phyloP scores from a whole-genome alignment of 2,113 vertebrate genomes.

The Tenebrosternarchus preto region DNA sequence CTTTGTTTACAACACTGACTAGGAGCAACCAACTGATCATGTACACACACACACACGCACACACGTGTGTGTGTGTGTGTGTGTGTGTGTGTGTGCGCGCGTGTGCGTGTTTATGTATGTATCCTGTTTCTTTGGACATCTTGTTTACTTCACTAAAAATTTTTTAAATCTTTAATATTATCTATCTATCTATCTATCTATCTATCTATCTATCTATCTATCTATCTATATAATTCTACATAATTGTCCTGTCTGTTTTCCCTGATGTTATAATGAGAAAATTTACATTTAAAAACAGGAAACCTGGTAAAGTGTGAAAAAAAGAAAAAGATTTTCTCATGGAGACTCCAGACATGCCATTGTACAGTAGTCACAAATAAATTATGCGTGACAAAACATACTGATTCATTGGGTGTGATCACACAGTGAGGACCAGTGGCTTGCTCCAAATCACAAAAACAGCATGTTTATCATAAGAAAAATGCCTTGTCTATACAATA shows the following conservation, averaged over 20 bases:
- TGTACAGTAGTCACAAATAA: constrained; percentile 48
- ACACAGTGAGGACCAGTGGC: not conserved
- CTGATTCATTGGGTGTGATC: constrained; percentile 40
- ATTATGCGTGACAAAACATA: constrained; percentile 55
- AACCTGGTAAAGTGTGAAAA: not conserved
- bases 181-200: no score
- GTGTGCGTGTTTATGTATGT: no score
- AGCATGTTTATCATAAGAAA: not conserved
- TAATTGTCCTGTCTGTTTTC: not conserved
- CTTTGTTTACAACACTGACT: constrained; percentile 16
- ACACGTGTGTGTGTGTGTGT: no score
- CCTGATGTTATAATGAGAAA: not conserved
- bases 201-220: no score
- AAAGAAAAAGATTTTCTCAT: not conserved
- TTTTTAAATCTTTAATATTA: no score
- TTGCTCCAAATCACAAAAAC: not conserved
- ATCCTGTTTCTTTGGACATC: no score
- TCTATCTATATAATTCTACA: not conserved
- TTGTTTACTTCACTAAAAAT: no score
- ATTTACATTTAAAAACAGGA: not conserved
- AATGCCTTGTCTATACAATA: not conserved
- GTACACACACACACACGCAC: no score
- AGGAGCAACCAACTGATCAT: not conserved
- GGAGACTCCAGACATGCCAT: not conserved
- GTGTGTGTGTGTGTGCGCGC: no score